phyloP scores from a whole-genome alignment of 2,797 vertebrate genomes.

The Tolypeutes matacus region DNA sequence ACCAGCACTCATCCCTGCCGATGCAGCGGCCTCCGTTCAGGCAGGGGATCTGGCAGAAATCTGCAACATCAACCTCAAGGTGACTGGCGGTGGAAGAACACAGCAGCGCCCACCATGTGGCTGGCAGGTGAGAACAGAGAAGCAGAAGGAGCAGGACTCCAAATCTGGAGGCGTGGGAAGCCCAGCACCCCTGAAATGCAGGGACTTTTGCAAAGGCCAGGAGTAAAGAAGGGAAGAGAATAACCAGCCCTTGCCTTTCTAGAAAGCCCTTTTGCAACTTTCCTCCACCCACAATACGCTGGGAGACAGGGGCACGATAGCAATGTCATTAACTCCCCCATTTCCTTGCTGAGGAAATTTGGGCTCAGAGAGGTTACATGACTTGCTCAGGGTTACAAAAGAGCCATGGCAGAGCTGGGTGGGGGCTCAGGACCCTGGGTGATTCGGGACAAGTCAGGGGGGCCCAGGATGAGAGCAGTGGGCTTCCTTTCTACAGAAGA shows the following conservation, averaged over 20 bases:
- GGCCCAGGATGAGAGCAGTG: not conserved
- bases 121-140: not conserved
- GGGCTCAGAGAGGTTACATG: not conserved
- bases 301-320: not conserved
- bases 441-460: not conserved
- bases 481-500: not conserved
- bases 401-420: not conserved
- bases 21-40: conserved; percentile 95
- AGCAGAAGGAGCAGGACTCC: not conserved
- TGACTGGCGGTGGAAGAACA: not conserved
- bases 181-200: not conserved
- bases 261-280: not conserved
- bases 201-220: not conserved
- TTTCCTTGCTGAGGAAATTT: not conserved
- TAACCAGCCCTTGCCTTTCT: not conserved
- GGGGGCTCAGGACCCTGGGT: not conserved
- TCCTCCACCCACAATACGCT: not conserved
- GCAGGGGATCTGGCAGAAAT: conserved; percentile 98
- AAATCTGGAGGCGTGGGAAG: not conserved
- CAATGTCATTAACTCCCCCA: not conserved
- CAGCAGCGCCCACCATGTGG: not conserved
- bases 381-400: not conserved
- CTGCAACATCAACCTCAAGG: conserved; percentile 85
- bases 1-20: conserved; percentile 95
- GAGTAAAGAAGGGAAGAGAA: not conserved